Percentiles rank a stretch among this genome's conserved stretches.
Conservation (phyloP, 2,888 invertebrate genomes). For the Netelia melanura region DNA sequence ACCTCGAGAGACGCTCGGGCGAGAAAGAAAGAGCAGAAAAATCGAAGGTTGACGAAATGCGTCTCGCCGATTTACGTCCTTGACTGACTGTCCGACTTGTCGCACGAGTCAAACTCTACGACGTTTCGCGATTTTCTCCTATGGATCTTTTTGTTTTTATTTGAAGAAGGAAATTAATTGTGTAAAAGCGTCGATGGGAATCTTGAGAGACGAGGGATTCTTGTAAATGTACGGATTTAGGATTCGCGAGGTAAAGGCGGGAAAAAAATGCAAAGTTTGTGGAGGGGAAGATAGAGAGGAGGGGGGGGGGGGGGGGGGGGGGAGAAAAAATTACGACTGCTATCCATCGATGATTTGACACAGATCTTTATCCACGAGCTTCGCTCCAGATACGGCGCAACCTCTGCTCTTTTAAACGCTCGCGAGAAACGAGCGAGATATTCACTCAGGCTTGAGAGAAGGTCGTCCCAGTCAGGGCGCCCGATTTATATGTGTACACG, state of each 20-base stretch:
- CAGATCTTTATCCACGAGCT: slow-evolving; percentile 70
- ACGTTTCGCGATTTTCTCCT: slow-evolving; percentile 47
- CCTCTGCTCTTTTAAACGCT: slow-evolving; percentile 70
- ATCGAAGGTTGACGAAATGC: slow-evolving; percentile 68
- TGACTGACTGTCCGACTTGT: slow-evolving; percentile 63
- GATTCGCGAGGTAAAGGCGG: neutral
- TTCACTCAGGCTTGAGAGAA: slow-evolving; percentile 61
- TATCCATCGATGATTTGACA: slow-evolving; percentile 69
- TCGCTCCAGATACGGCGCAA: slow-evolving; percentile 71
- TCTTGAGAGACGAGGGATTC: neutral
- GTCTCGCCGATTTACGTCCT: slow-evolving; percentile 69
- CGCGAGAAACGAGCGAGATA: slow-evolving; percentile 61
- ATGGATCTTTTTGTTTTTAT: neutral
- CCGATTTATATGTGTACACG: neutral
- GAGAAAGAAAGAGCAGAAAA: slow-evolving; percentile 54
- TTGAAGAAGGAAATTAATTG: too few species aligned
- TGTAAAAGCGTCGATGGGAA: neutral
- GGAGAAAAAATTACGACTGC: slow-evolving; percentile 37
- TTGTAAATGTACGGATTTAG: neutral
- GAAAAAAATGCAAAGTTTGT: slow-evolving; percentile 20
- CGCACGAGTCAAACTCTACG: slow-evolving; percentile 23
- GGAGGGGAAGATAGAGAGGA: slow-evolving; percentile 17
- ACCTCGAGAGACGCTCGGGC: slow-evolving; percentile 27
- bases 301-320: neutral
- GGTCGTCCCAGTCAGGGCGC: slow-evolving; percentile 48